phyloP scores from a whole-genome alignment of 1,140 invertebrate species.

The Teleopsis dalmanni region DNA sequence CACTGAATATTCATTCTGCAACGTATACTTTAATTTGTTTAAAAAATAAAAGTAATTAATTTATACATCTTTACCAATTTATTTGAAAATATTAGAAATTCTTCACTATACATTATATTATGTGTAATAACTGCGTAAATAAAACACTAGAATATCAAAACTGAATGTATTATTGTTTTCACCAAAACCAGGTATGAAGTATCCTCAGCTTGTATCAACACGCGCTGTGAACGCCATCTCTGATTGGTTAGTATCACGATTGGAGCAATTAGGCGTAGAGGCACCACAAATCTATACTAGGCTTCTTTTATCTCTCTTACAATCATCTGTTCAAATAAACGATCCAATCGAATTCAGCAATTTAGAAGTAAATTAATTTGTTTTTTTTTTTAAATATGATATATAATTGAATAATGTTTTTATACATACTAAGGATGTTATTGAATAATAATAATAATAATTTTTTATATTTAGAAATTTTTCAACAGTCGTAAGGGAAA shows the following conservation, averaged over 20 bases:
- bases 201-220: slow-evolving; percentile 23
- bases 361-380: slow-evolving; percentile 18
- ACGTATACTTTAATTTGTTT: too few relatives aligned
- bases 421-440: background rate
- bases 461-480: slow-evolving; percentile 12
- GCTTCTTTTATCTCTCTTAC: slow-evolving; percentile 23
- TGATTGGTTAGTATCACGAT: slow-evolving; percentile 24
- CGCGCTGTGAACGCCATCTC: slow-evolving; percentile 25
- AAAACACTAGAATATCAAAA: background rate
- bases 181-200: slow-evolving; percentile 21
- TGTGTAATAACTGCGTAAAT: too few relatives aligned
- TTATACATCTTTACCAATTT: too few relatives aligned
- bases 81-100: too few relatives aligned
- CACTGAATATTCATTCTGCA: too few relatives aligned
- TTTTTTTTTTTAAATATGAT: slow-evolving; percentile 4
- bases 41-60: too few relatives aligned
- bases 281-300: slow-evolving; percentile 21
- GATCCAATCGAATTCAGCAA: slow-evolving; percentile 22
- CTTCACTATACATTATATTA: too few relatives aligned
- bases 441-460: background rate
- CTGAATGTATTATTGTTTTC: background rate
- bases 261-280: slow-evolving; percentile 25
- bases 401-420: background rate
- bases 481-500: slow-evolving; percentile 15
- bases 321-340: slow-evolving; percentile 23